Conservation (phyloP, 92 coral and sea anemone species). For the Porites evermanni region DNA sequence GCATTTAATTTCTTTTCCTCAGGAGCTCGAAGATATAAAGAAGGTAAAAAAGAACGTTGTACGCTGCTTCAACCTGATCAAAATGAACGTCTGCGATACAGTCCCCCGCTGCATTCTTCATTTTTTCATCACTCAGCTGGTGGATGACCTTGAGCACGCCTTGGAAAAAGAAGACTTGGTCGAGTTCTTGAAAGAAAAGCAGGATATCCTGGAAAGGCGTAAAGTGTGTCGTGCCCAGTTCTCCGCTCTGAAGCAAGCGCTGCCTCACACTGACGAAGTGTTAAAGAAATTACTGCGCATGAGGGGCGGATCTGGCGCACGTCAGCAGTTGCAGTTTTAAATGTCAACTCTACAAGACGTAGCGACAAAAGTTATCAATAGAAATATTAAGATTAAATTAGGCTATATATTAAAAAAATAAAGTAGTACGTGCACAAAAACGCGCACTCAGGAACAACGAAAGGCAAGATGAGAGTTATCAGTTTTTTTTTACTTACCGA, state of each 20-base stretch:
- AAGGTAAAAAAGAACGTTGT: constrained; percentile 72
- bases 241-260: constrained; percentile 23
- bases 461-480: not conserved
- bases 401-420: no score
- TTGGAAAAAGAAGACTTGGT: constrained; percentile 60
- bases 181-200: constrained; percentile 65
- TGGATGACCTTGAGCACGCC: constrained; percentile 64
- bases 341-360: not conserved
- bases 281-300: constrained; percentile 26
- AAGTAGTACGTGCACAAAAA: no score
- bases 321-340: not conserved
- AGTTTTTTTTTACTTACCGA: no score
- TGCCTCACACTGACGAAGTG: constrained; percentile 21
- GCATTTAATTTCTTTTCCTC: not conserved
- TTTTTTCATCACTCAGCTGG: constrained; percentile 73
- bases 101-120: constrained; percentile 83
- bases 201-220: constrained; percentile 61
- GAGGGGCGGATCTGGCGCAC: not conserved
- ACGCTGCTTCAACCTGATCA: constrained; percentile 72
- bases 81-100: constrained; percentile 73
- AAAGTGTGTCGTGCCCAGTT: constrained; percentile 19
- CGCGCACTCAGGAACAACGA: not conserved
- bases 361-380: not conserved
- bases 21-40: constrained; percentile 67
- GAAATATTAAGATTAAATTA: not conserved